These are phyloP conservation scores for Sebastes kiyomatsui DNA, from an alignment of 2,797 vertebrate genomes.

Conservation along the genomic window DNA sequence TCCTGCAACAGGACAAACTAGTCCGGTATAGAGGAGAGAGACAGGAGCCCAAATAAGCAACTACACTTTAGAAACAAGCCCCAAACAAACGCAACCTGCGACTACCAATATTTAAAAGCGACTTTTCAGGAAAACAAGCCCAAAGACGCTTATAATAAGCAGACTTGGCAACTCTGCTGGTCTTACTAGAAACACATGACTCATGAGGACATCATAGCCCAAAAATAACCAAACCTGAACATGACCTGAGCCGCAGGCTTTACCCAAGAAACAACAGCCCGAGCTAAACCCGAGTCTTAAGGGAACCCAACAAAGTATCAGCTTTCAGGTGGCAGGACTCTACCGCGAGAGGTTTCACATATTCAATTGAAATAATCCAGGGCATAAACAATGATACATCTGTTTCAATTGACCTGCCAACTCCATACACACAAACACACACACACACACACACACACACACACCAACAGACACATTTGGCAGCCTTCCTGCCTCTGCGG, in stretches of 20 bases:
- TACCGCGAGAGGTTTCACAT: slow-evolving; percentile 4
- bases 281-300: neutral
- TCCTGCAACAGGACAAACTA: too few species aligned
- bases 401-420: slow-evolving; percentile 41
- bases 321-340: slow-evolving; percentile 15
- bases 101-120: too few species aligned
- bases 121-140: too few species aligned
- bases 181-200: too few species aligned
- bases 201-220: neutral
- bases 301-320: neutral
- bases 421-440: neutral
- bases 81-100: rapidly evolving
- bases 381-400: slow-evolving; percentile 34
- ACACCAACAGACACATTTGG: neutral
- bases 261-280: neutral
- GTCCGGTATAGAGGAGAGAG: too few species aligned
- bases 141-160: too few species aligned
- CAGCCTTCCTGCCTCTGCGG: slow-evolving; percentile 25
- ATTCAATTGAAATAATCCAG: slow-evolving; percentile 9
- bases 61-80: too few species aligned
- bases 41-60: too few species aligned
- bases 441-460: neutral
- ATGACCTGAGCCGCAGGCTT: neutral
- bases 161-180: too few species aligned
- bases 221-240: neutral